phyloP scores from a whole-genome alignment of 2,888 invertebrate genomes.

The Pseudococcus jackbeardsleyi region DNA sequence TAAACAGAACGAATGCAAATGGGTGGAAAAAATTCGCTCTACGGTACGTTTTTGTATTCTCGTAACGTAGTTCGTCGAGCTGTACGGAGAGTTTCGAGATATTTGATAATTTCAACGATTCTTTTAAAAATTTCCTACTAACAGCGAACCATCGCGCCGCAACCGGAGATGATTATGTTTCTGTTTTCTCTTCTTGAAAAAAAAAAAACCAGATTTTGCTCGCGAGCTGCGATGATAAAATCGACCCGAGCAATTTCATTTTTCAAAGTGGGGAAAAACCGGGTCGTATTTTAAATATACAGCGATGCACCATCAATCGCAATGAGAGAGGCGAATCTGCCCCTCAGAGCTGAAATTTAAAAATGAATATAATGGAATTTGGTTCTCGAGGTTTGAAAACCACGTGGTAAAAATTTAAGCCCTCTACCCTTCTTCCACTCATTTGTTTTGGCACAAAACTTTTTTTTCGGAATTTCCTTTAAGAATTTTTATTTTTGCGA shows the following conservation, averaged over 20 bases:
- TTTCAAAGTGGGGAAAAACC: background rate
- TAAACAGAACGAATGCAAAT: no score
- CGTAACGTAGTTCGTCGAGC: background rate
- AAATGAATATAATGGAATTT: no score
- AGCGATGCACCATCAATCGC: background rate
- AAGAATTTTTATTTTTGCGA: no score
- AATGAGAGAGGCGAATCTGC: background rate
- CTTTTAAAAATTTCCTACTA: slow-evolving; percentile 17
- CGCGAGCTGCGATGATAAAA: slow-evolving; percentile 3
- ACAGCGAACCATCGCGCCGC: background rate
- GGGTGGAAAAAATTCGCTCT: background rate
- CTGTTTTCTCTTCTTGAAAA: slow-evolving; percentile 29
- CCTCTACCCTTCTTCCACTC: no score
- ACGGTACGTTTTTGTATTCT: slow-evolving; percentile 5
- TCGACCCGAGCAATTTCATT: background rate
- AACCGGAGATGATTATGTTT: slow-evolving; percentile 18
- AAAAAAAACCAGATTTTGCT: background rate
- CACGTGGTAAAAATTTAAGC: no score
- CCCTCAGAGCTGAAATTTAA: no score
- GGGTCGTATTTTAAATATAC: background rate
- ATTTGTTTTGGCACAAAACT: no score
- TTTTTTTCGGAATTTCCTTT: no score
- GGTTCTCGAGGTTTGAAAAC: no score
- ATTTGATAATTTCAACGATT: slow-evolving; percentile 44
- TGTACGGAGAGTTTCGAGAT: background rate